Conservation (phyloP, 2,888 invertebrate species). For the Exephanes ischioxanthus region DNA sequence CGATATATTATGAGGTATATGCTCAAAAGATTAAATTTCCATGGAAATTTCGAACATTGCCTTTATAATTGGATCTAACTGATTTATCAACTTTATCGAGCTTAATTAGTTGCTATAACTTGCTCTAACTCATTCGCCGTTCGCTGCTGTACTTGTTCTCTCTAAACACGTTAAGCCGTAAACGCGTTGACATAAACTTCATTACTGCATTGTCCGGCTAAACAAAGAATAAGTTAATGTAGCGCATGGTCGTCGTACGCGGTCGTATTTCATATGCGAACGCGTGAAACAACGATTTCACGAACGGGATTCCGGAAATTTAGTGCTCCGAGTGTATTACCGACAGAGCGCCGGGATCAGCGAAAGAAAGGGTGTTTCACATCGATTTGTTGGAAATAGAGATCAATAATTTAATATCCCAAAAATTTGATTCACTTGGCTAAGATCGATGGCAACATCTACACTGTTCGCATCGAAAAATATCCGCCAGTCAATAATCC, state of each 20-base stretch:
- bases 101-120: neutral
- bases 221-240: constrained; percentile 7
- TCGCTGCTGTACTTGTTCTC: neutral
- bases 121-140: neutral
- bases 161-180: neutral
- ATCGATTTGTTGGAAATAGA: no score
- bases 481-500: no score
- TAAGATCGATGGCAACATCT: no score
- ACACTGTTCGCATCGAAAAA: no score
- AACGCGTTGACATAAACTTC: neutral
- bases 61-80: neutral
- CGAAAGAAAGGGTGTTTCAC: no score
- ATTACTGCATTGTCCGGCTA: neutral
- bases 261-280: neutral
- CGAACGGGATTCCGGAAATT: neutral
- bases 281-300: neutral
- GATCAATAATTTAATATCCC: no score
- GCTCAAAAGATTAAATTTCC: neutral
- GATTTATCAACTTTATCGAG: neutral
- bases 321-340: neutral
- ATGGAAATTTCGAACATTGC: neutral
- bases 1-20: neutral
- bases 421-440: no score
- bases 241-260: neutral
- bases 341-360: no score